These are phyloP conservation scores for Dryococelus australis DNA, from an alignment of 2,888 invertebrate genomes.

Conservation along the genomic window DNA sequence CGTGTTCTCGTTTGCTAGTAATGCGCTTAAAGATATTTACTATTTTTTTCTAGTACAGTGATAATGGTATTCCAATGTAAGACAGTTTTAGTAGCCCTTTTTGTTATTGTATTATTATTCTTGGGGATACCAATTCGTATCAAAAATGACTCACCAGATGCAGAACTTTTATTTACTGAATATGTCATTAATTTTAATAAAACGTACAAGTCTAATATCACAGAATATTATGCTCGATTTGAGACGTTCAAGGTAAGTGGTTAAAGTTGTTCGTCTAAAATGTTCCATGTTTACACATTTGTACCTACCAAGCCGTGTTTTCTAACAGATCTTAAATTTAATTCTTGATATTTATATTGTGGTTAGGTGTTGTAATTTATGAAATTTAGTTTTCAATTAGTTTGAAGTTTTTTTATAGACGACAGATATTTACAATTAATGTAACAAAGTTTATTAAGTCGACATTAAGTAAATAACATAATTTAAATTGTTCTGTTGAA, in stretches of 20 bases:
- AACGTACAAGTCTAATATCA: constrained; percentile 60
- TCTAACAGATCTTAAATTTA: too few species aligned
- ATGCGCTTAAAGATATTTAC: background rate
- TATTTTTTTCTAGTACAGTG: background rate
- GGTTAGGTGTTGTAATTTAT: too few species aligned
- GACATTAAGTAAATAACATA: too few species aligned
- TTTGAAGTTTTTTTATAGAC: too few species aligned
- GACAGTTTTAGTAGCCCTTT: background rate
- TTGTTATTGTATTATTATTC: constrained; percentile 57
- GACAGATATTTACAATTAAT: too few species aligned
- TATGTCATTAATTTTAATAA: constrained; percentile 65
- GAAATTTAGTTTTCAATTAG: too few species aligned
- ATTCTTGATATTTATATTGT: too few species aligned
- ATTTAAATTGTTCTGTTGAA: too few species aligned
- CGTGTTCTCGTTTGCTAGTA: background rate
- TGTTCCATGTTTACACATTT: too few species aligned
- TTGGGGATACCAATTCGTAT: constrained; percentile 60
- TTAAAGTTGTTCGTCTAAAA: too few species aligned
- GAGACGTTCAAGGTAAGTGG: constrained; percentile 63
- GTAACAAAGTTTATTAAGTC: too few species aligned
- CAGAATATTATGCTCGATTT: constrained; percentile 62
- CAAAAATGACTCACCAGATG: constrained; percentile 53
- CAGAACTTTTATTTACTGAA: constrained; percentile 59
- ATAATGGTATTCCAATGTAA: background rate
- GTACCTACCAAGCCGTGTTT: too few species aligned